Conservation (phyloP, 2,888 invertebrate species). For the Eupithecia insigniata region DNA sequence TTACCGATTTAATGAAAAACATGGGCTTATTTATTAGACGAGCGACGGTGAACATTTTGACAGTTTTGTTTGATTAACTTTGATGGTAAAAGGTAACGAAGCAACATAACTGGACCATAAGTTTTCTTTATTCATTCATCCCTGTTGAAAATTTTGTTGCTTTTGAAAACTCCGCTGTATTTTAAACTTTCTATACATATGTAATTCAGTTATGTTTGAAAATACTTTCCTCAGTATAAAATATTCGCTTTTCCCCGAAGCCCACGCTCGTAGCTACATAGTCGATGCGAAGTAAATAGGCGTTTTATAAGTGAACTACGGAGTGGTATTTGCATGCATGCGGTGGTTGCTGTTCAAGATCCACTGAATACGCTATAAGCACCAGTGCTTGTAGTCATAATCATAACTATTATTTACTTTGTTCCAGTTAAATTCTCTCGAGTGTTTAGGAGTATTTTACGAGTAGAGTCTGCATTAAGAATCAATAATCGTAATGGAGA, state of each 20-base stretch:
- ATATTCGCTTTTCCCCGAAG: not conserved
- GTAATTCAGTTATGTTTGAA: slow-evolving; percentile 3
- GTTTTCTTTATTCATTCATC: not conserved
- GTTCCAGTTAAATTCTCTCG: not conserved
- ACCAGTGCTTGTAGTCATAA: not conserved
- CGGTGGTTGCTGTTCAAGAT: not conserved
- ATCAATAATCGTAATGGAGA: slow-evolving; percentile 14
- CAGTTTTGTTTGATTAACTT: slow-evolving; percentile 16
- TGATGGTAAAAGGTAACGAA: not conserved
- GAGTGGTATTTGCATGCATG: not conserved
- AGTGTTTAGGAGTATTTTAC: slow-evolving; percentile 7
- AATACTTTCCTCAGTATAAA: not conserved
- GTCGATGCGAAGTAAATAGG: slow-evolving; percentile 2
- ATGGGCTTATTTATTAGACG: slow-evolving; percentile 22
- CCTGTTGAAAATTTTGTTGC: not conserved
- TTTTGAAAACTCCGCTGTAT: too few relatives aligned
- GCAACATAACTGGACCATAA: too few relatives aligned
- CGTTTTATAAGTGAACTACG: slow-evolving; percentile 14
- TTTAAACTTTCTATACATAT: not conserved
- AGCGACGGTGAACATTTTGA: slow-evolving; percentile 19
- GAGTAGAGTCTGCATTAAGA: slow-evolving; percentile 5
- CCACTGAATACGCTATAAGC: not conserved
- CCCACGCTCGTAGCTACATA: not conserved
- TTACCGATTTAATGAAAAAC: slow-evolving; percentile 29
- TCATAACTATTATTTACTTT: not conserved